Evolutionary conservation across 2,113 vertebrate species (phyloP), one percentile per base, ranked within the genome.

Genomic region (Heterotilapia buettikoferi): DNA sequence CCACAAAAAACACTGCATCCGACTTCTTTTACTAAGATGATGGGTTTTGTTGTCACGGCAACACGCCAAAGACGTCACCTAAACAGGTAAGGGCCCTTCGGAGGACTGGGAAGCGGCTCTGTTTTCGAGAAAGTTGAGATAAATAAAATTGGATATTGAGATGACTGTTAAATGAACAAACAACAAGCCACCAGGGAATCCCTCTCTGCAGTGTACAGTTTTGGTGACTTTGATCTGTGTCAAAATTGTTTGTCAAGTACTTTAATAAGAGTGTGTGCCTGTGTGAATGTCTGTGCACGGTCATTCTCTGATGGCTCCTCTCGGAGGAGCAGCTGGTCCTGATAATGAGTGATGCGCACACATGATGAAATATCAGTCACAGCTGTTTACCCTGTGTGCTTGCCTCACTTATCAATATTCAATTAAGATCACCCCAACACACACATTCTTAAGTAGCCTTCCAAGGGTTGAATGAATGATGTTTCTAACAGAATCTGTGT

Each of bases 391-490:
- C 87, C 84, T 33, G 29, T 84, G 82, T 76, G 80, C 90, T 85
- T 24, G 88, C 88, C 38, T 95, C 94, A 93, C 93, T 89, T 94
- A 95, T 95, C 94, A 95, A 94, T 96, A 94, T 95, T 96, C 91
- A 93, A 90, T 93, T 92, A 92, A 90, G 88, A 94, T 87, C 79
- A 85, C 29, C 7, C 24, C 73, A 59, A 26, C 80, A 56, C 63
- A 26, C n/a, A 38, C 3, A 26, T 7, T 12, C 61, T 26, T 21
- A 59, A 88, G 73, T 82, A 80, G 83, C 36, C 82, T 53, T 86
- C 24, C 88, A 85, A 84, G 61, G 56, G 33, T 84, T 82, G 79
- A 89, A 85, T 87, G 84, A 89, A 89, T 73, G 82, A 90, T 84
- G 80, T 78, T 85, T 45, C 33, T 29, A 43, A 78, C 83, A 80